Base-by-base conservation (phyloP, 2,888 invertebrate species). In the Ethmia dodecea region DNA sequence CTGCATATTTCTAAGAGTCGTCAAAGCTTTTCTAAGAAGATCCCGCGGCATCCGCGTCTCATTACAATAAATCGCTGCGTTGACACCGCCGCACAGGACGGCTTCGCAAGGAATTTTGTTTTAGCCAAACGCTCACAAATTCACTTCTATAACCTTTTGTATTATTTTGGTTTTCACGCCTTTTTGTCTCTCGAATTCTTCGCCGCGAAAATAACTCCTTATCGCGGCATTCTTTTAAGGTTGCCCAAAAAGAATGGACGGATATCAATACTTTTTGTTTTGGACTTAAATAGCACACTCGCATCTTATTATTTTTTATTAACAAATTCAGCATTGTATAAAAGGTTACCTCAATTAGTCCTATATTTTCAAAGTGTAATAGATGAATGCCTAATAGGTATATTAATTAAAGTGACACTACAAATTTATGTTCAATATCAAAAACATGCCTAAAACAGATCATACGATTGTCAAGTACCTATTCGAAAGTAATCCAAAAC, bases 11-110 rank as follows among this genome's bases (percentile, higher is more conserved):
- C 77, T 74, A 45, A 71, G 76, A 78, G 69, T 58, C 61, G 52
- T 64, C 69, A 67, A 70, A 66, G 61, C 55, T 78, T 77, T 81
- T 80, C 81, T 74, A 47, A 73, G 76, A 81, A 81, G 64, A 56
- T 55, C 49, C 64, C 55, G 66, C 61, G 74, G 79, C 67, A 76
- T 78, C 61, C 70, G 55, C 47, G 62, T 51, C 73, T 80, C 75
- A 76, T 81, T 79, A 81, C 79, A 81, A 86, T 86, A 86, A 84
- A 86, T 84, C 74, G 65, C 61, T 45, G 59, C 61, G 64, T 61
- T 63, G 74, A 72, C 75, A 67, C 65, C 71, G 79, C 88, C 88
- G 81, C 88, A 88, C 88, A 88, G 78, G 88, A 80, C 70, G 84
- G 79, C 77, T 70, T 66, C 78, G 81, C 80, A 40, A 80, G 74